Percentiles rank a stretch among this genome's conserved stretches.
Evolutionary conservation across 2,888 invertebrate species (phyloP).

Genomic region (Sympetrum striolatum): DNA sequence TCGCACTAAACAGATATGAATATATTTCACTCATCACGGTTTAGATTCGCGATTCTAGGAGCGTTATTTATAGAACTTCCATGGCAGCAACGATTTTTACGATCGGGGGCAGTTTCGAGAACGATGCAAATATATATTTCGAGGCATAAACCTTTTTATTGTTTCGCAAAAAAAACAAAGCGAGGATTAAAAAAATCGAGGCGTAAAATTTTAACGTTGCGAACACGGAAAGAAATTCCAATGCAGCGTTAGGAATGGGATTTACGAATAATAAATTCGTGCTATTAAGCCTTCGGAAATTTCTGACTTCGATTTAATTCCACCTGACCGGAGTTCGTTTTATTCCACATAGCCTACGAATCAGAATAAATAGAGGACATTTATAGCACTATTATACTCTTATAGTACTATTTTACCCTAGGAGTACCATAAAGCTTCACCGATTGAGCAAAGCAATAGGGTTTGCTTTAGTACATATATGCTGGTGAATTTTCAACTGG

Average conservation of each 20-base stretch:
- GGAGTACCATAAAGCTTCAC: no score
- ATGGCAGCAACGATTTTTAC: not conserved
- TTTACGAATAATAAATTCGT: not conserved
- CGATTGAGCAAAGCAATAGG: no score
- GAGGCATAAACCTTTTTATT: not conserved
- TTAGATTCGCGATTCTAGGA: not conserved
- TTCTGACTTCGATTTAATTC: no score
- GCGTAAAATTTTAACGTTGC: not conserved
- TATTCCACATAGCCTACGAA: no score
- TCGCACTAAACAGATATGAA: not conserved
- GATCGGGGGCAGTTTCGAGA: not conserved
- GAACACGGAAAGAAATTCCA: not conserved
- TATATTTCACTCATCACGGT: not conserved
- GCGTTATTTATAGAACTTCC: not conserved
- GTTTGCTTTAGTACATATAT: no score
- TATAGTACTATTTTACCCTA: no score
- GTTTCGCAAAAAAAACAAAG: not conserved
- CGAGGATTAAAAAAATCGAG: not conserved
- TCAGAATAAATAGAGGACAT: no score
- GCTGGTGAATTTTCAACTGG: no score
- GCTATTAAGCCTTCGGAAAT: no score
- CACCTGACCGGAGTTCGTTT: no score
- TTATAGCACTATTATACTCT: no score
- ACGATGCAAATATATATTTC: not conserved
- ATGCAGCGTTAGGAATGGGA: not conserved